Percentiles rank a stretch among this genome's conserved stretches.
Evolutionary conservation across 2,113 vertebrate species (phyloP).

Genomic region (Gavialis gangeticus): DNA sequence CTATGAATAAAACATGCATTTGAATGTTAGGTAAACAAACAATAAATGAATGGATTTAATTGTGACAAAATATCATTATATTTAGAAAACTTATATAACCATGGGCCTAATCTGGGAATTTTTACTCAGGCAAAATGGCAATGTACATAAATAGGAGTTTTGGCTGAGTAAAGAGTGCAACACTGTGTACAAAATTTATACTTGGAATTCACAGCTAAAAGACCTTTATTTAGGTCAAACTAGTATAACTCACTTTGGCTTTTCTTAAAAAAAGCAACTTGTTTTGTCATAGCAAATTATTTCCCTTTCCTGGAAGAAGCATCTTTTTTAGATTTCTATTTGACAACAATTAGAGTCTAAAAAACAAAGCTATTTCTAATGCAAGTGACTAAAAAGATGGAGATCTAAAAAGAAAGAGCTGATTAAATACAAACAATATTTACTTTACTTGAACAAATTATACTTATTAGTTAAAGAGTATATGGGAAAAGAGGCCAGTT

Average conservation of each 20-base stretch:
- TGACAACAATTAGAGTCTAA: conserved; percentile 10
- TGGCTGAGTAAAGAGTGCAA: neutral
- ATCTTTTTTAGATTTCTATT: neutral
- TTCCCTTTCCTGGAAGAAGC: conserved; percentile 12
- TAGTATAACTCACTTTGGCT: neutral
- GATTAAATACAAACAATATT: neutral
- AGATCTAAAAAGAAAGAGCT: neutral
- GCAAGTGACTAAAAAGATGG: neutral
- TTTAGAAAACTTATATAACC: conserved; percentile 68
- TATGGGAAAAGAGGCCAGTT: neutral
- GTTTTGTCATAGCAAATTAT: neutral
- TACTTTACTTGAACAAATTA: conserved; percentile 8
- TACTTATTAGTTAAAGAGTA: conserved; percentile 18
- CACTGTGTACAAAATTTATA: neutral
- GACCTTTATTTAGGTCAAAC: neutral
- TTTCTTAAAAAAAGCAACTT: neutral
- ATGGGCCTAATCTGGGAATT: conserved; percentile 1
- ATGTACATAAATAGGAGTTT: neutral
- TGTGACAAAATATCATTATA: conserved; percentile 49
- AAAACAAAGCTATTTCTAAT: neutral
- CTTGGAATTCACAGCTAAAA: neutral
- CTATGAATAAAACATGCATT: conserved; percentile 66
- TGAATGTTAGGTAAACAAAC: conserved; percentile 70
- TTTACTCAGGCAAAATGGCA: neutral
- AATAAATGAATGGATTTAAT: conserved; percentile 69